Percentiles rank a stretch among this genome's conserved stretches.
phyloP scores from a whole-genome alignment of 2,113 vertebrate species.

The Baryphthengus martii region DNA sequence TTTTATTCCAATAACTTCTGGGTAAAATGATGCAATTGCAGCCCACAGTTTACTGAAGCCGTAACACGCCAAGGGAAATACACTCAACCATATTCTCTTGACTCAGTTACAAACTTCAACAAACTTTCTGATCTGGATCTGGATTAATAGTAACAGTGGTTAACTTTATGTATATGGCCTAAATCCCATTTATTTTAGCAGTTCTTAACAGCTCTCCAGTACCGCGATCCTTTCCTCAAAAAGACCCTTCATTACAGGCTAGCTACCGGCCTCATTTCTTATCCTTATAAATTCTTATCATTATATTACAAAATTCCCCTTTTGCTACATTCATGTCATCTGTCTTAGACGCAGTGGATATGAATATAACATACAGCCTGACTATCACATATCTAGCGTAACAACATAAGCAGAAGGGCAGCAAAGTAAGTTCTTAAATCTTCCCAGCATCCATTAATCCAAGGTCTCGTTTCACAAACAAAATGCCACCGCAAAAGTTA shows the following conservation, averaged over 20 bases:
- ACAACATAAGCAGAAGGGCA: not conserved
- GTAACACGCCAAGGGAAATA: not conserved
- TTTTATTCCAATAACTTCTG: not conserved
- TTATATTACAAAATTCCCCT: constrained; percentile 2
- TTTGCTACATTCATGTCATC: constrained; percentile 6
- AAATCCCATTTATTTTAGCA: not conserved
- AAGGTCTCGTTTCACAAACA: not conserved
- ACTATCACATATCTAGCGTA: not conserved
- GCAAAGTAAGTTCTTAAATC: not conserved
- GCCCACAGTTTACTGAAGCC: not conserved
- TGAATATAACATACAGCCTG: not conserved
- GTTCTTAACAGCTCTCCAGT: not conserved
- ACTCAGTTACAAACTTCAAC: not conserved
- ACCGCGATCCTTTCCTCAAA: not conserved
- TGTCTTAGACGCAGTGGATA: not conserved
- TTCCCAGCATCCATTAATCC: not conserved
- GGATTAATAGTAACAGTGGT: not conserved
- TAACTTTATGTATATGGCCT: not conserved
- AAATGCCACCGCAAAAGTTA: not conserved
- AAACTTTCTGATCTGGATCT: not conserved
- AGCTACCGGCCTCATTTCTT: not conserved
- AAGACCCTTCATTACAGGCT: not conserved
- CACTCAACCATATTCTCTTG: not conserved
- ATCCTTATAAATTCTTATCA: not conserved
- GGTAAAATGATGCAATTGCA: not conserved